phyloP scores from a whole-genome alignment of 2,888 invertebrate genomes.

The Oxystoma pomonae region DNA sequence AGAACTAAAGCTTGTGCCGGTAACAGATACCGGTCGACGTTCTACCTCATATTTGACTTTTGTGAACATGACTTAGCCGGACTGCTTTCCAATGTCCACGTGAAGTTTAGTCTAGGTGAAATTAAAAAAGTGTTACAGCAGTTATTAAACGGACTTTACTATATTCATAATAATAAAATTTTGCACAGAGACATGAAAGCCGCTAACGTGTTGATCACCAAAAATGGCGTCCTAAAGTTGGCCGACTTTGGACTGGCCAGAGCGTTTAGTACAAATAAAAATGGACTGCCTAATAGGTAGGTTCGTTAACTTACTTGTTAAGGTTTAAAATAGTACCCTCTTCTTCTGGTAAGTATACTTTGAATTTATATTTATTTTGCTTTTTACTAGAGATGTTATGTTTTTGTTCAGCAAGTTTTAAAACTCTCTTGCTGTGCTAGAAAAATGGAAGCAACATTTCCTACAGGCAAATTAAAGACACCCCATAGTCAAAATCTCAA shows the following conservation, averaged over 20 bases:
- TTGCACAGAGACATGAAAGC: slow-evolving; percentile 98
- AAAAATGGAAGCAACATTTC: too few relatives aligned
- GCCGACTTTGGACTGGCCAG: slow-evolving; percentile 98
- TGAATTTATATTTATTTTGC: neutral
- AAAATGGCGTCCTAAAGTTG: slow-evolving; percentile 88
- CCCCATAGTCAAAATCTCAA: too few relatives aligned
- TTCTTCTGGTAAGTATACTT: neutral
- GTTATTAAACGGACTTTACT: slow-evolving; percentile 84
- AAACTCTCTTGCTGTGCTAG: too few relatives aligned
- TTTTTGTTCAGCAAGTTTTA: too few relatives aligned
- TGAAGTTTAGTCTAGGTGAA: slow-evolving; percentile 94
- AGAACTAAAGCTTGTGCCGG: slow-evolving; percentile 75
- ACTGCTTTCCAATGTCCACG: slow-evolving; percentile 87
- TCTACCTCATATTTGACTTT: slow-evolving; percentile 96
- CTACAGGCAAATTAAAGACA: too few relatives aligned
- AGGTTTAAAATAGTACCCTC: neutral
- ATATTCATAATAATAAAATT: slow-evolving; percentile 95
- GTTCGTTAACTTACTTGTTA: slow-evolving; percentile 2
- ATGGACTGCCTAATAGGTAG: slow-evolving; percentile 71
- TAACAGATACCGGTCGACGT: slow-evolving; percentile 80
- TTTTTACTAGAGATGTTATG: too few relatives aligned
- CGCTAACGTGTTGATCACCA: slow-evolving; percentile 95
- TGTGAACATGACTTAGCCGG: slow-evolving; percentile 99
- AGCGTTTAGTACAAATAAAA: slow-evolving; percentile 86
- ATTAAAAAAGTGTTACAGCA: slow-evolving; percentile 94